Evolutionary conservation across 2,888 invertebrate genomes (phyloP).

Genomic region (Latheticus oryzae): DNA sequence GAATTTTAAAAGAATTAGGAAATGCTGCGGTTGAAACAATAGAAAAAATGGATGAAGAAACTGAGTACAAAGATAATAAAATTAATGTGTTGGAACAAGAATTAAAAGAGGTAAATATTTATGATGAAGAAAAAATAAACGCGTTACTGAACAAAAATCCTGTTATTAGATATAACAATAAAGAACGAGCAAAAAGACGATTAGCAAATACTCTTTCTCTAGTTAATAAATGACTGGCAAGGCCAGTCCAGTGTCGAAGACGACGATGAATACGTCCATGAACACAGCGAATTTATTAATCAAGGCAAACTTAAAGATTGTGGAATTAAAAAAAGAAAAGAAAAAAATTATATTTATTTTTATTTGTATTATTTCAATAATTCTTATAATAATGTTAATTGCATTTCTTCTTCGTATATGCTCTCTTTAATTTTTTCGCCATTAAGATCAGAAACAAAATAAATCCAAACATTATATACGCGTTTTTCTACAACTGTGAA

Average conservation of each 20-base stretch:
- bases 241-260: too few relatives aligned
- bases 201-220: constrained; percentile 36
- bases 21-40: too few relatives aligned
- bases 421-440: constrained; percentile 5
- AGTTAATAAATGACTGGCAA: constrained; percentile 35
- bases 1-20: too few relatives aligned
- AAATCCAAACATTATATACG: too few relatives aligned
- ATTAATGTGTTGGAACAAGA: constrained; percentile 20
- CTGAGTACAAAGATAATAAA: too few relatives aligned
- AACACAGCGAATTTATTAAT: too few relatives aligned
- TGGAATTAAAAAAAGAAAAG: constrained; percentile 25
- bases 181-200: constrained; percentile 34
- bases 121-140: constrained; percentile 21
- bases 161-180: constrained; percentile 17
- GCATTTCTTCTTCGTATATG: constrained; percentile 8
- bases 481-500: too few relatives aligned
- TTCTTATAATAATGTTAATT: constrained; percentile 5
- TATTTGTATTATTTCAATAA: too few relatives aligned
- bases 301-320: too few relatives aligned
- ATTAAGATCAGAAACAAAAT: constrained; percentile 4
- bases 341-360: constrained; percentile 15
- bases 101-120: constrained; percentile 13
- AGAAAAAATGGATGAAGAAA: too few relatives aligned
- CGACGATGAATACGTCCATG: too few relatives aligned
- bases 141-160: constrained; percentile 25